Evolutionary conservation across 2,888 invertebrate genomes (phyloP), one percentile per base, ranked within the genome.

Genomic region (Hydropsyche betteni): DNA sequence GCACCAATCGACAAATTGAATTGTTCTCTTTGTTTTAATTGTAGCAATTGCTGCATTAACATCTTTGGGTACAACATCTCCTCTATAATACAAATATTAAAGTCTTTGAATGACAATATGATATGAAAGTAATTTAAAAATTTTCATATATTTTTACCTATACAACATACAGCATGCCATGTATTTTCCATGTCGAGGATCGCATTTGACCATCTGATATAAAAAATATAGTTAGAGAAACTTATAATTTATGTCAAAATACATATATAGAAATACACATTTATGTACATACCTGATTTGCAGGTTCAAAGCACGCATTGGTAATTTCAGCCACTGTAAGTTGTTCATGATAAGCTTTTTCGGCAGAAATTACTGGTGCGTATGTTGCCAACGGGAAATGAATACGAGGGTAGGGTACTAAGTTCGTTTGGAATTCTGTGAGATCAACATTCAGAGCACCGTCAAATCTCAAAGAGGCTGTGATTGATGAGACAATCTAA

Each of bases 111-210:
- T 81, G 69, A 34, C 24, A 44, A 36, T 36, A 52, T 36, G 7
- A 81, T 81, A 68, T 34, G 75, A 76, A 68, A 52, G 50, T 69
- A 44, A 44, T 10, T 24, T 0, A 55, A n/a, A 10, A 16, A 2
- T 10, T 24, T 53, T 44, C n/a, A 74, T 58, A 12, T 52, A 52
- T 33, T 14, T 52, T 79, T 80, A 89, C 89, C 89, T 87, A 89
- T 96, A 97, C 82, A 97, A 87, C 93, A 97, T 94, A 82, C 97
- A 97, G 85, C 96, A 96, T 14, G 97, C 96, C 96, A 97, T 92
- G 86, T 97, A 97, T 84, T 95, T 95, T 73, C 95, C 95, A 82
- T 94, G 94, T 71, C 95, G 90, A 0, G 96, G 96, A 82, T 96
- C 96, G 83, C 97, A 97, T 85, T 95, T 95, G 68, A 95, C 94